Evolutionary conservation across 1,140 invertebrate genomes (phyloP), one percentile per base, ranked within the genome.

Genomic region (Ooceraea biroi): DNA sequence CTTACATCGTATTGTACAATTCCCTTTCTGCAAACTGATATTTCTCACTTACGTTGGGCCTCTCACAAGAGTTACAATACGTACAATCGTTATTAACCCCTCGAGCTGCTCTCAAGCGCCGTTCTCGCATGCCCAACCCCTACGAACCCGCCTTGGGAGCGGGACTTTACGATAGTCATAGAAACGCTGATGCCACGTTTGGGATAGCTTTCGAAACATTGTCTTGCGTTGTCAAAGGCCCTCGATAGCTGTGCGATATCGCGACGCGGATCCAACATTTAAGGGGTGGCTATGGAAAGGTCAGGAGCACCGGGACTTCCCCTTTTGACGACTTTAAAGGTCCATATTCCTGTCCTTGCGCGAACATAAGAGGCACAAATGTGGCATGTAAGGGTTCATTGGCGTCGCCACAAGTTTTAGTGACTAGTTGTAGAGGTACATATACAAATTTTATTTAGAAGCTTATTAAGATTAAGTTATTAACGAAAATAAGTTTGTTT

Each of bases 181-280:
- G 65, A 80, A 57, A 71, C 50, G 41, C 65, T 71, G 71, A 80
- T 80, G 25, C 22, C 52, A 69, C 65, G 25, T 80, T 80, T 80
- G 76, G 65, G 76, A 80, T 44, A 71, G 76, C 76, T 57, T 55
- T 41, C 48, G 82, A 77, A 65, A 78, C 60, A 78, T 83, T 83
- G 60, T 76, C 41, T 52, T 58, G 46, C 36, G 25, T 80, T 80
- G 76, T 80, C 50, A 65, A 80, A 50, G 12, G 50, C 22, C 69
- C 76, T 71, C 76, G 65, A 80, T 71, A 57, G 36, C 41, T 22
- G 36, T 69, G 46, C 48, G 48, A 83, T 77, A 77, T 77, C 72
- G 46, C 82, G 58, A 83, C 17, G 46, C 72, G 25, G 63, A 55
- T 63, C 36, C 71, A 46, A 77, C 72, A 76, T 63, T 83, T 63